phyloP scores from a whole-genome alignment of 2,113 vertebrate genomes.

The Pelmatolapia mariae region DNA sequence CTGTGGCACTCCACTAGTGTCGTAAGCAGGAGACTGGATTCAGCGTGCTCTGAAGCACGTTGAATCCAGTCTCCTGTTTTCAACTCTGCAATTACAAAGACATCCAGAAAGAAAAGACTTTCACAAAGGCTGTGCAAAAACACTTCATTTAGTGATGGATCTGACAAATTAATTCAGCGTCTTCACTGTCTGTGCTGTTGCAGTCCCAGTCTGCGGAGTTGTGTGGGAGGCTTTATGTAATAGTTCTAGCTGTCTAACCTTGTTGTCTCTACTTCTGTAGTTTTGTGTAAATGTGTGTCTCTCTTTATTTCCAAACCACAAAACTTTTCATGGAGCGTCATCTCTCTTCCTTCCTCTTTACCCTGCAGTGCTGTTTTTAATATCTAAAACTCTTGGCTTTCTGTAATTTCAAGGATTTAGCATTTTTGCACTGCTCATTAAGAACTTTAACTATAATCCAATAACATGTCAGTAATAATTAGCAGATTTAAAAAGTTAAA shows the following conservation, averaged over 20 bases:
- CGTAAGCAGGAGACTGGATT: not conserved
- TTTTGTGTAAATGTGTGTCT: not conserved
- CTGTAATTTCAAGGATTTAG: not conserved
- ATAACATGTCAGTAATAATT: not conserved
- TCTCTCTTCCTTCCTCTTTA: not conserved
- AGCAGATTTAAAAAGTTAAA: not conserved
- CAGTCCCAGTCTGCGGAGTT: not conserved
- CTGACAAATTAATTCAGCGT: not conserved
- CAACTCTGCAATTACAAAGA: not conserved
- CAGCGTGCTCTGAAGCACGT: not conserved
- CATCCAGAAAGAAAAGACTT: not conserved
- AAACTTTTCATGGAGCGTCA: not conserved
- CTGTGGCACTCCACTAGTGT: not conserved
- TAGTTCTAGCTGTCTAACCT: slow-evolving; percentile 5
- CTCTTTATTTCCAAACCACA: not conserved
- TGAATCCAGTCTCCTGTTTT: not conserved
- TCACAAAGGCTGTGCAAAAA: not conserved
- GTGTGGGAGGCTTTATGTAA: slow-evolving; percentile 44
- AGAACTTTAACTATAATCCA: not conserved
- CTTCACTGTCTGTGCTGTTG: not conserved
- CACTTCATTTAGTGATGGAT: not conserved
- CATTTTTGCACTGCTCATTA: not conserved
- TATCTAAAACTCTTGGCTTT: not conserved
- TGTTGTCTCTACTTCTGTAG: not conserved
- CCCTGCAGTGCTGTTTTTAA: not conserved